A percentile compares a stretch with the other conserved stretches of the same genome.
phyloP scores from a whole-genome alignment of 1,140 invertebrate species.

The Bemisia tabaci region DNA sequence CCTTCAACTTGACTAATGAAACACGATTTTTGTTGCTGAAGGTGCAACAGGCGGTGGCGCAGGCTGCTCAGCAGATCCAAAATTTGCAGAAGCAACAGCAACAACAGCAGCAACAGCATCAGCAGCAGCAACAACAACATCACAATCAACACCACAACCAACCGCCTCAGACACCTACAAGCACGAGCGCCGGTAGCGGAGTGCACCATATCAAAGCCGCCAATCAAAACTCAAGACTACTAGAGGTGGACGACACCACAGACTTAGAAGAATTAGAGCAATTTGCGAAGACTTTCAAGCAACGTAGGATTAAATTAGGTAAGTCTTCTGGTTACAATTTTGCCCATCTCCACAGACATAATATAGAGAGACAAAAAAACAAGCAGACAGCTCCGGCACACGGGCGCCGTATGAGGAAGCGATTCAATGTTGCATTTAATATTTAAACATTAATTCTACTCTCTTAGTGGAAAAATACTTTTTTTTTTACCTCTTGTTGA shows the following conservation, averaged over 20 bases:
- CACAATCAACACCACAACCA: constrained; percentile 16
- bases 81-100: constrained; percentile 62
- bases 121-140: constrained; percentile 23
- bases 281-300: constrained; percentile 94
- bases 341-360: too few relatives aligned
- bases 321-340: too few relatives aligned
- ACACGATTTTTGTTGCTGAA: too few relatives aligned
- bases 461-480: too few relatives aligned
- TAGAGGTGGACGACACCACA: constrained; percentile 82
- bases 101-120: constrained; percentile 32
- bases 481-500: too few relatives aligned
- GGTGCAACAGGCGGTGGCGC: constrained; percentile 58
- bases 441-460: too few relatives aligned
- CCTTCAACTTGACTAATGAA: too few relatives aligned
- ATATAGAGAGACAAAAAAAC: constrained; percentile 3
- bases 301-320: constrained; percentile 85
- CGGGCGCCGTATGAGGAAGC: constrained; percentile 10
- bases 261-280: constrained; percentile 92
- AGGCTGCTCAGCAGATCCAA: constrained; percentile 68
- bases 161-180: constrained; percentile 20
- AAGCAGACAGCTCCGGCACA: constrained; percentile 3
- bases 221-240: constrained; percentile 32
- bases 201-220: constrained; percentile 30
- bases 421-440: too few relatives aligned
- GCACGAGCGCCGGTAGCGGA: constrained; percentile 16